phyloP scores from a whole-genome alignment of 2,797 vertebrate species.

The Poecilia wingei region DNA sequence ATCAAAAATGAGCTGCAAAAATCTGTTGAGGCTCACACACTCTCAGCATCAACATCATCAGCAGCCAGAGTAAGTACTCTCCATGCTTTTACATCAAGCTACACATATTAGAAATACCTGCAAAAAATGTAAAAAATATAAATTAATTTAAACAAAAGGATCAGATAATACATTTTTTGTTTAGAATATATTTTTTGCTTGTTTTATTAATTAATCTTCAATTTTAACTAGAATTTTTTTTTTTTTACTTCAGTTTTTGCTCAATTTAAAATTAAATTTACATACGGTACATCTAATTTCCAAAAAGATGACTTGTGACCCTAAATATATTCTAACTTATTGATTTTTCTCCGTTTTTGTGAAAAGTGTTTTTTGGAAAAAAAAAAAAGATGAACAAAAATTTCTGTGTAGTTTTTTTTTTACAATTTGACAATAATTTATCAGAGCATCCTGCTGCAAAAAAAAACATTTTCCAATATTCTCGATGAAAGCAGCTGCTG shows the following conservation, averaged over 20 bases:
- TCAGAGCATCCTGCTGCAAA: not conserved
- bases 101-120: not conserved
- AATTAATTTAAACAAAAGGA: not conserved
- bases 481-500: not conserved
- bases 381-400: not conserved
- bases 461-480: not conserved
- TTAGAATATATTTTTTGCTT: not conserved
- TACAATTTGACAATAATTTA: not conserved
- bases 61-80: slow-evolving; percentile 61
- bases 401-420: not conserved
- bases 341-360: not conserved
- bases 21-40: slow-evolving; percentile 33
- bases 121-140: not conserved
- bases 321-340: not conserved
- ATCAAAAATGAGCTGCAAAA: slow-evolving; percentile 54
- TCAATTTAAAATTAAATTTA: not conserved
- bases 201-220: not conserved
- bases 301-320: not conserved
- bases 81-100: not conserved
- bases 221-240: not conserved
- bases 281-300: not conserved
- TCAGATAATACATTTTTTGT: not conserved
- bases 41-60: slow-evolving; percentile 59
- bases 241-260: not conserved
- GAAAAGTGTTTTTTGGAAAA: not conserved